These are phyloP conservation scores for Paramisgurnus dabryanus DNA, from an alignment of 2,113 vertebrate species.

Conservation along the genomic window DNA sequence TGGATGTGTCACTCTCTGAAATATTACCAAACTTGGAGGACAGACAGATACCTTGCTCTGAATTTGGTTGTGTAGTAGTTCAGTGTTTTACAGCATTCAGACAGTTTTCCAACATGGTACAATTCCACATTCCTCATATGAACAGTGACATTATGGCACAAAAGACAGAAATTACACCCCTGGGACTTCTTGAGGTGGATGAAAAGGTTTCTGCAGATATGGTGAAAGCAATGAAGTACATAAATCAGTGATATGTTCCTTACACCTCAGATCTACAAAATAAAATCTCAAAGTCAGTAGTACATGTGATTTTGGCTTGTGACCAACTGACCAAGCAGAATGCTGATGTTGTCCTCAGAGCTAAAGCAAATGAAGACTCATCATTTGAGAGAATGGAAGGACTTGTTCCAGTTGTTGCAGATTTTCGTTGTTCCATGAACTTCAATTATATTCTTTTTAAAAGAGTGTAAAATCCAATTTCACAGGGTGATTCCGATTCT, in stretches of 20 bases:
- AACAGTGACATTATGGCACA: slow-evolving; percentile 1
- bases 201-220: slow-evolving; percentile 3
- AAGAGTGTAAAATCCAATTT: too few relatives aligned
- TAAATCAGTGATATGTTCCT: neutral
- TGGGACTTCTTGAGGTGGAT: slow-evolving; percentile 23
- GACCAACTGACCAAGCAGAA: slow-evolving; percentile 11
- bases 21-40: too few relatives aligned
- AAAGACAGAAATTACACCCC: neutral
- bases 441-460: too few relatives aligned
- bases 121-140: neutral
- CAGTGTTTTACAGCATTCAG: neutral
- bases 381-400: too few relatives aligned
- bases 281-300: neutral
- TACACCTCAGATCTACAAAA: neutral
- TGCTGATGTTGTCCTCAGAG: slow-evolving; percentile 5
- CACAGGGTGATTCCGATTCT: too few relatives aligned
- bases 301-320: neutral
- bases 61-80: too few relatives aligned
- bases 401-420: too few relatives aligned
- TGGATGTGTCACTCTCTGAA: too few relatives aligned
- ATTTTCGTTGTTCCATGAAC: too few relatives aligned
- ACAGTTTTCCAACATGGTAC: neutral
- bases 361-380: neutral
- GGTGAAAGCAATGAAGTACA: slow-evolving; percentile 7
- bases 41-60: too few relatives aligned